These are phyloP conservation scores for Escarpia spicata DNA, from an alignment of 2,888 invertebrate genomes.

Conservation along the genomic window DNA sequence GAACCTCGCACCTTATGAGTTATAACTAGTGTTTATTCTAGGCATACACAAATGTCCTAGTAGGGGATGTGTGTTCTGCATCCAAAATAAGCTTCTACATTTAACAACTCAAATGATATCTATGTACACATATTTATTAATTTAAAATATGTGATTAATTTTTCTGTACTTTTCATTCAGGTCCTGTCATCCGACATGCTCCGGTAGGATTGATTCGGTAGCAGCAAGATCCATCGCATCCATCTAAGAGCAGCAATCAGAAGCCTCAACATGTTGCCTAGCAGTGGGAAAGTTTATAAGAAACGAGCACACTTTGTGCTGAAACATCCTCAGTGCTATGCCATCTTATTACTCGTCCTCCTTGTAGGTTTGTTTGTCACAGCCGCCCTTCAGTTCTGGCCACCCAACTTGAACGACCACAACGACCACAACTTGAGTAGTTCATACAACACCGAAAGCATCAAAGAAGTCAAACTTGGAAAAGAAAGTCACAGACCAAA, in stretches of 20 bases:
- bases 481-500: slow-evolving; percentile 26
- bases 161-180: not conserved
- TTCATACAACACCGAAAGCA: not conserved
- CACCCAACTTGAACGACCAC: slow-evolving; percentile 21
- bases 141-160: too few species aligned
- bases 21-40: too few species aligned
- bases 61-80: too few species aligned
- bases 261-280: not conserved
- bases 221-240: not conserved
- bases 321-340: slow-evolving; percentile 23
- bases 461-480: slow-evolving; percentile 14
- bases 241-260: not conserved
- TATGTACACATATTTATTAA: too few species aligned
- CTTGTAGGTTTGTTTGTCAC: slow-evolving; percentile 29
- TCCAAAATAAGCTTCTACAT: too few species aligned
- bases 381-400: slow-evolving; percentile 37
- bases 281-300: not conserved
- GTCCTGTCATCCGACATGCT: not conserved
- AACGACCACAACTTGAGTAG: not conserved
- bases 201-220: not conserved
- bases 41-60: too few species aligned
- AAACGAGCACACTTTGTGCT: slow-evolving; percentile 3
- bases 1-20: too few species aligned
- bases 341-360: slow-evolving; percentile 31
- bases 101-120: too few species aligned